Evolutionary conservation across 92 coral and sea anemone species (phyloP).

Genomic region (Phenganax subtilis): DNA sequence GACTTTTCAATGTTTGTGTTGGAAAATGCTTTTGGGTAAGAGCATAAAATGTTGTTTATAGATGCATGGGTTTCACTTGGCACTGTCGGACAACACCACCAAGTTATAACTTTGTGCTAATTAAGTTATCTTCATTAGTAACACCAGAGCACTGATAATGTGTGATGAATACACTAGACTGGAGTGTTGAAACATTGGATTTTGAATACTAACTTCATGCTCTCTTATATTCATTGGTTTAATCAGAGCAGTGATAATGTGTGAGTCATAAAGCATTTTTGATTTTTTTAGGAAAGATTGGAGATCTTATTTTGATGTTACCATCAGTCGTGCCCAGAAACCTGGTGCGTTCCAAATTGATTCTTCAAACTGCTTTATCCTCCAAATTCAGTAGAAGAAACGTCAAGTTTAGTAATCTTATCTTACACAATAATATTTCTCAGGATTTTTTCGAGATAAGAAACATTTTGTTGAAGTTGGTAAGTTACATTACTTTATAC

Average conservation of each 20-base stretch:
- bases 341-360: conserved; percentile 56
- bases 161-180: no score
- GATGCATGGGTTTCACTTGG: no score
- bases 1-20: conserved; percentile 79
- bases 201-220: no score
- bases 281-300: conserved; percentile 64
- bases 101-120: no score
- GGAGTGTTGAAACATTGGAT: no score
- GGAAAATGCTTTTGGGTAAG: conserved; percentile 90
- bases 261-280: background rate
- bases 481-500: background rate
- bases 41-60: background rate
- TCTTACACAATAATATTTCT: background rate
- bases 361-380: no score
- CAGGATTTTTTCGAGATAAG: conserved; percentile 35
- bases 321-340: conserved; percentile 74
- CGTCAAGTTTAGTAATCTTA: no score
- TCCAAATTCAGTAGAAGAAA: no score
- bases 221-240: background rate
- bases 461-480: conserved; percentile 29
- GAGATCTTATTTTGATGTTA: conserved; percentile 72
- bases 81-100: no score
- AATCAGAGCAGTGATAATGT: background rate
- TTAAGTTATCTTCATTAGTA: no score
- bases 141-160: no score